Percentiles rank a stretch among this genome's conserved stretches.
Conservation (phyloP, 30 jellyfish, hydroid and myxozoan genomes). For the Aurelia aurita region DNA sequence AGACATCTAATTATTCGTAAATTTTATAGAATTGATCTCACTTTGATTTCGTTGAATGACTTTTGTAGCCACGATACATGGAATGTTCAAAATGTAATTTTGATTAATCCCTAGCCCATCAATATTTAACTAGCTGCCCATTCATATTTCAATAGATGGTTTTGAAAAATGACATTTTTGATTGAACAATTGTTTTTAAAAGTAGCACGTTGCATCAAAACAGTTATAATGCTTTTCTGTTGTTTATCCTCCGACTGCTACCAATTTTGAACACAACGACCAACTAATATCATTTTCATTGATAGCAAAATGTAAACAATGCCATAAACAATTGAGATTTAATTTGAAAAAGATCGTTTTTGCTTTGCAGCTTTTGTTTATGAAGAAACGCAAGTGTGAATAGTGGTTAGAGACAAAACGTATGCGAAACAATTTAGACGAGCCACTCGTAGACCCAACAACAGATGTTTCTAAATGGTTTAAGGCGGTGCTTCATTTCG, state of each 20-base stretch:
- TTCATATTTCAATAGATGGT: conserved; percentile 16
- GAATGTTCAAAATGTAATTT: conserved; percentile 22
- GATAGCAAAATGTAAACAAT: conserved; percentile 27
- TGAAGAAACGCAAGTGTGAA: not conserved
- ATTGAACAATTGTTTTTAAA: too few species aligned
- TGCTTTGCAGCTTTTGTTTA: not conserved
- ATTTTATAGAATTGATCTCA: too few species aligned
- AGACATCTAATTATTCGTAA: too few species aligned
- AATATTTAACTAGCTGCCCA: conserved; percentile 28
- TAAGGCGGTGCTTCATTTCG: too few species aligned
- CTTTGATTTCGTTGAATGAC: not conserved
- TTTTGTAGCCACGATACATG: conserved; percentile 30
- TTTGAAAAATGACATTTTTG: not conserved
- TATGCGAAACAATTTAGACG: conserved; percentile 19
- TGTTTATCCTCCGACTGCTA: too few species aligned
- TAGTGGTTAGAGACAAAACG: not conserved
- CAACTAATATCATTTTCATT: not conserved
- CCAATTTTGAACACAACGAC: conserved; percentile 1
- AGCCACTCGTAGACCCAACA: too few species aligned
- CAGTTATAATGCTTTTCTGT: too few species aligned
- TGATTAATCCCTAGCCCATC: conserved; percentile 15
- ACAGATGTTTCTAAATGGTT: too few species aligned
- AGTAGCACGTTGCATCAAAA: too few species aligned
- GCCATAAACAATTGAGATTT: conserved; percentile 6
- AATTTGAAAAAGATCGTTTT: conserved; percentile 30